Conservation (phyloP, 2,797 vertebrate genomes). For the Danio choprae region DNA sequence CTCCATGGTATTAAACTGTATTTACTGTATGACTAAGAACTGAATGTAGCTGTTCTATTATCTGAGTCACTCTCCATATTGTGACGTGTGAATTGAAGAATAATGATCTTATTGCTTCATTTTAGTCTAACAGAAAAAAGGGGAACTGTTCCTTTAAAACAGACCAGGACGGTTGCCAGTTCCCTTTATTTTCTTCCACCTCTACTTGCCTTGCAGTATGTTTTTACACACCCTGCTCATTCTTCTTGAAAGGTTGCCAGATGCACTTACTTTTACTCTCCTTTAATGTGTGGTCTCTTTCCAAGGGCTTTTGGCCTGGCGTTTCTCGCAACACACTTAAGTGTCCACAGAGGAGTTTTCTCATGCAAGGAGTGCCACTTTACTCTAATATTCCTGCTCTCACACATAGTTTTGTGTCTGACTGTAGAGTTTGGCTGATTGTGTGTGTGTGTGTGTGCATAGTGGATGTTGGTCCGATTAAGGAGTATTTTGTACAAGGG, state of each 20-base stretch:
- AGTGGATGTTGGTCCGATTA: slow-evolving; percentile 23
- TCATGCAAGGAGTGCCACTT: slow-evolving; percentile 48
- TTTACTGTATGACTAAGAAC: no score
- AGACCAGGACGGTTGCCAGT: slow-evolving; percentile 26
- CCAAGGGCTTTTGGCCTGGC: slow-evolving; percentile 36
- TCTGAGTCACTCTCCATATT: no score
- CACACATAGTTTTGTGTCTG: neutral
- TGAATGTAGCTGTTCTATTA: no score
- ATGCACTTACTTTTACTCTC: slow-evolving; percentile 29
- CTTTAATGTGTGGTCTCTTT: slow-evolving; percentile 41
- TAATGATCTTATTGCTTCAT: no score
- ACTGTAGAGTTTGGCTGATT: slow-evolving; percentile 16
- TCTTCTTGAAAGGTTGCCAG: slow-evolving; percentile 53
- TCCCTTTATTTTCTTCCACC: neutral
- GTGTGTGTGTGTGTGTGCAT: slow-evolving; percentile 14
- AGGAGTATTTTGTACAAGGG: slow-evolving; percentile 26
- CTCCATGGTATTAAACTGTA: no score
- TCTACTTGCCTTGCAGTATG: slow-evolving; percentile 10
- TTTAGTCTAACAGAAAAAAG: no score
- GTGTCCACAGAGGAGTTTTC: slow-evolving; percentile 32
- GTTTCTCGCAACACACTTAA: slow-evolving; percentile 39
- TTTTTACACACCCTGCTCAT: slow-evolving; percentile 16
- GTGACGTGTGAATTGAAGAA: no score
- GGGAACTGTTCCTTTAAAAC: neutral
- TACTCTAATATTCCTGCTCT: slow-evolving; percentile 15